phyloP scores from a whole-genome alignment of 1,140 invertebrate species.

The Akabosia matsudoensis region DNA sequence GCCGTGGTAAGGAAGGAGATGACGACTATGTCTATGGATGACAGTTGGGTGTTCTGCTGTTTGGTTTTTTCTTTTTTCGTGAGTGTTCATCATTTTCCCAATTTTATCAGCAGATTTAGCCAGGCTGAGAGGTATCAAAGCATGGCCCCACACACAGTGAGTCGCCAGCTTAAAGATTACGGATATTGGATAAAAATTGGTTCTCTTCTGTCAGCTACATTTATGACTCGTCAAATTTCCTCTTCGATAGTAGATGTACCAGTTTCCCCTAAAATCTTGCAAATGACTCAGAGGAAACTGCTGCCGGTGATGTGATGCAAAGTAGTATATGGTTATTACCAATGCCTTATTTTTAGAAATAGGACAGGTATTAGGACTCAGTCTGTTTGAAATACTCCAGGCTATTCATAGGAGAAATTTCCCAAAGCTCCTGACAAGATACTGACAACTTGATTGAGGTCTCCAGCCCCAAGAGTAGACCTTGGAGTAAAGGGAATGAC shows the following conservation, averaged over 20 bases:
- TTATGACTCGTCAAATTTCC: background rate
- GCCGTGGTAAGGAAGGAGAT: too few species aligned
- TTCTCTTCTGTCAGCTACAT: background rate
- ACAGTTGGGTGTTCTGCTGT: too few species aligned
- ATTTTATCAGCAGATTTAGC: too few species aligned
- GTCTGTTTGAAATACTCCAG: too few species aligned
- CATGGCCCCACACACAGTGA: too few species aligned
- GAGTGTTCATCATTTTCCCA: too few species aligned
- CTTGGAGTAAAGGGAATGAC: background rate
- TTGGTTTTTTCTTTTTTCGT: too few species aligned
- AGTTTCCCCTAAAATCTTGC: background rate
- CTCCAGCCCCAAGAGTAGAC: background rate
- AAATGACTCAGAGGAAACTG: background rate
- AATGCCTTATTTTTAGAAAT: background rate
- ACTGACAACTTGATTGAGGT: conserved; percentile 1
- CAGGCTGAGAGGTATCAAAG: too few species aligned
- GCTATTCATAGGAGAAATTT: background rate
- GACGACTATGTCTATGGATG: too few species aligned
- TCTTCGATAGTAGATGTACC: too few species aligned
- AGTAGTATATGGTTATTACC: background rate
- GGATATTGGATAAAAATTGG: background rate
- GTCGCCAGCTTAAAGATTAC: background rate
- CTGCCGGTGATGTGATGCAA: too few species aligned
- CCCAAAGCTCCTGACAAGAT: background rate
- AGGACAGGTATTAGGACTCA: too few species aligned